Evolutionary conservation across 2,888 invertebrate species (phyloP).

Genomic region (Ormyrus nitidulus): DNA sequence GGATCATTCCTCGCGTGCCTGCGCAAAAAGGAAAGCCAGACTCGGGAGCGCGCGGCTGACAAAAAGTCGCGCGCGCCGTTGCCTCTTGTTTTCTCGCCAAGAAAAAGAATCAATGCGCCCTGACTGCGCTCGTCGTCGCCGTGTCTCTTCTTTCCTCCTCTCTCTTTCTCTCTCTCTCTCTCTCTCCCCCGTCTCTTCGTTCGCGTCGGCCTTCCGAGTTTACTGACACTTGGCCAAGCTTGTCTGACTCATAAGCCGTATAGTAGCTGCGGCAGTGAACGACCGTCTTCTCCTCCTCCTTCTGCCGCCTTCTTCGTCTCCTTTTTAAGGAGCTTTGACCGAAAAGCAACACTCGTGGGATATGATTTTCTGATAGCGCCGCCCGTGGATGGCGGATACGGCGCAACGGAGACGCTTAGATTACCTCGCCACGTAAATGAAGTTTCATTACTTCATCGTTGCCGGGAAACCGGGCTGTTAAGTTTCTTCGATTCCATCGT

Average conservation of each 20-base stretch:
- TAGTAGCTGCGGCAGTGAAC: not conserved
- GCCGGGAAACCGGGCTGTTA: too few species aligned
- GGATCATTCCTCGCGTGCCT: not conserved
- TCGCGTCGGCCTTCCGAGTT: conserved; percentile 49
- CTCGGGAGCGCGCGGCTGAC: not conserved
- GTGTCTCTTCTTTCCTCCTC: not conserved
- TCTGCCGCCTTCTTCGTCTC: too few species aligned
- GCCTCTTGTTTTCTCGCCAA: conserved; percentile 27
- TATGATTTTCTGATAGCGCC: too few species aligned
- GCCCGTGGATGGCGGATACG: too few species aligned
- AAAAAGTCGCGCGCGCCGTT: not conserved
- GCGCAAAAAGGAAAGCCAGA: not conserved
- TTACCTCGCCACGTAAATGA: too few species aligned
- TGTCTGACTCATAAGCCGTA: conserved; percentile 39
- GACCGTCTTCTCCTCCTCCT: not conserved
- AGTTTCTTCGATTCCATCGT: too few species aligned
- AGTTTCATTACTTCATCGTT: too few species aligned
- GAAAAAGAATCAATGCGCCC: conserved; percentile 45
- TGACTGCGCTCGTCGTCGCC: not conserved
- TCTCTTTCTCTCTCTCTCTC: not conserved
- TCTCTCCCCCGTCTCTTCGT: conserved; percentile 14
- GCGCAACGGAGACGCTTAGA: too few species aligned
- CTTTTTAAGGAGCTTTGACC: not conserved
- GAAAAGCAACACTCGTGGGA: too few species aligned
- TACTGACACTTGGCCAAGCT: conserved; percentile 51